Evolutionary conservation across 2,113 vertebrate genomes (phyloP), one percentile per base, ranked within the genome.

Genomic region (Hyperoodon ampullatus): DNA sequence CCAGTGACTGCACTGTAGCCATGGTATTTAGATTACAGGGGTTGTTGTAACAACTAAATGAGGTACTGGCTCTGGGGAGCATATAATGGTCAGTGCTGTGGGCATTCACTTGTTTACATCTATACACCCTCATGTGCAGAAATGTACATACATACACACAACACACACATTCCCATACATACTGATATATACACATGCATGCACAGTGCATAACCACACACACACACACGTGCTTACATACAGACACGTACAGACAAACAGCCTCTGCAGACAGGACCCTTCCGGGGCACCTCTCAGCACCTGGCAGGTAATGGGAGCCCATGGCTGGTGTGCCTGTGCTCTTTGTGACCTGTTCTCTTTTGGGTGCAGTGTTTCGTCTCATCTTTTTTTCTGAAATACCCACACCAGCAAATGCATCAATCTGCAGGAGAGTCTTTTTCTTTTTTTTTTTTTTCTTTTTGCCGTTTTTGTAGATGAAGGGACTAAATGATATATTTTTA

Each of bases 61-160:
- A 74, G 58, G 61, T 68, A 2, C 18, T 21, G 33, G 5, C 5
- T 60, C 7, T 50, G 50, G 47, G 47, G 42, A 44, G 65, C 28
- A 6, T 77, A 16, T 0, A 0, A 28, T 9, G 2, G 30, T 15
- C 35, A 35, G 11, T 3, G 35, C 23, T 15, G 28, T 18, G 11
- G 5, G 2, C 9, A 1, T 42, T 24, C 28, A 26, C 61, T 26
- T 83, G 78, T 11, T 47, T 61, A 72, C n/a, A 2, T 24, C 33
- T 7, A 11, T 47, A 60, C 1, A 16, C 15, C 47, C 4, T 21
- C 13, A 60, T 4, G 0, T 33, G 14, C 26, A 30, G 72, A 70
- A 21, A 5, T 23, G 60, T 39, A 33, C n/a, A 55, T 55, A 19
- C 30, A 35, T 58, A 24, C 3, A 28, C 26, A 85, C 3, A 44